A percentile compares a stretch with the other conserved stretches of the same genome.
These are phyloP conservation scores for Clinocottus analis DNA, from an alignment of 2,113 vertebrate species.

Conservation along the genomic window DNA sequence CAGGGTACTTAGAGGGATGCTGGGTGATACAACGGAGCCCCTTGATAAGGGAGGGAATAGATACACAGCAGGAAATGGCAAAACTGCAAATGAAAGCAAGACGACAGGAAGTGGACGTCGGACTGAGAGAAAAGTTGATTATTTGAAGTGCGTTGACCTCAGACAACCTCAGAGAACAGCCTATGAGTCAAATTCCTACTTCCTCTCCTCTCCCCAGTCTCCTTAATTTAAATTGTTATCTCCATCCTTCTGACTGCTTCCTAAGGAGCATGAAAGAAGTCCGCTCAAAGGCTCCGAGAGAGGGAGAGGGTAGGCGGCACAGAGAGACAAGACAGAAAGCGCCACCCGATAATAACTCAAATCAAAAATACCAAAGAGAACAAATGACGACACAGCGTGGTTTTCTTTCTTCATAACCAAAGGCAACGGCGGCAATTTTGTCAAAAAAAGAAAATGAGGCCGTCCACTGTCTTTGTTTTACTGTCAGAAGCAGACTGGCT, in stretches of 20 bases:
- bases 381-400: slow-evolving; percentile 54
- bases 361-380: slow-evolving; percentile 68
- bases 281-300: slow-evolving; percentile 47
- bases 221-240: slow-evolving; percentile 67
- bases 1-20: slow-evolving; percentile 15
- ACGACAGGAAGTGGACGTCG: slow-evolving; percentile 24
- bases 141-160: slow-evolving; percentile 55
- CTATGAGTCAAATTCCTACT: slow-evolving; percentile 57
- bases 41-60: slow-evolving; percentile 17
- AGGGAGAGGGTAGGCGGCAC: slow-evolving; percentile 20
- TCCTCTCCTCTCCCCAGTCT: slow-evolving; percentile 42
- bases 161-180: slow-evolving; percentile 39
- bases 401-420: slow-evolving; percentile 56
- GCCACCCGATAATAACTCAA: slow-evolving; percentile 40
- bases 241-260: slow-evolving; percentile 51
- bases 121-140: slow-evolving; percentile 51
- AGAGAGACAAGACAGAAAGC: slow-evolving; percentile 26
- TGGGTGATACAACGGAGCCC: slow-evolving; percentile 1
- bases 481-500: slow-evolving; percentile 32
- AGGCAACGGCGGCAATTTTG: slow-evolving; percentile 50
- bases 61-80: slow-evolving; percentile 4
- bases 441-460: slow-evolving; percentile 35
- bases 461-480: slow-evolving; percentile 38
- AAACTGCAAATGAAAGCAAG: neutral
- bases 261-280: slow-evolving; percentile 58